A percentile compares a stretch with the other conserved stretches of the same genome.
phyloP scores from a whole-genome alignment of 2,888 invertebrate genomes.

The Nasonia oneida region DNA sequence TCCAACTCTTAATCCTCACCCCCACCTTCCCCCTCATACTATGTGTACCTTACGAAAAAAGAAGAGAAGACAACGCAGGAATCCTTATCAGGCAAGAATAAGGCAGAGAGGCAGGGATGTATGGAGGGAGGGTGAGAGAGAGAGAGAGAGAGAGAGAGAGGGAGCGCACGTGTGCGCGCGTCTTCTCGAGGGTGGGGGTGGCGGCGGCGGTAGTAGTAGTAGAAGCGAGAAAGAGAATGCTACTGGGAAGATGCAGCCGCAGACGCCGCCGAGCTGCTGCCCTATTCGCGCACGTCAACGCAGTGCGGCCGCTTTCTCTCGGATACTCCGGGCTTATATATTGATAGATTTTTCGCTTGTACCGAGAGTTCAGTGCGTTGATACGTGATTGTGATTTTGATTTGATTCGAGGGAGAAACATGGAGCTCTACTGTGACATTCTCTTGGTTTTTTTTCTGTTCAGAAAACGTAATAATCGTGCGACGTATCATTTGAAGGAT shows the following conservation, averaged over 20 bases:
- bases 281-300: not conserved
- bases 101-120: not conserved
- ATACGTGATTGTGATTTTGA: not conserved
- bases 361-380: not conserved
- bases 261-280: conserved; percentile 35
- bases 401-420: not conserved
- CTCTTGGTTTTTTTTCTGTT: not conserved
- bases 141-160: not conserved
- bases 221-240: not conserved
- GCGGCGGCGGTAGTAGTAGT: not conserved
- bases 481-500: not conserved
- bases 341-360: not conserved
- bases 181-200: conserved; percentile 4
- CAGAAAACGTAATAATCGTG: not conserved
- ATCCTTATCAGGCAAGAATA: not conserved
- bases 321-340: not conserved
- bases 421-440: not conserved
- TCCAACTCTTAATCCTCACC: not conserved
- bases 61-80: not conserved
- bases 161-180: conserved; percentile 48
- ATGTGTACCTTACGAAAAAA: not conserved
- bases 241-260: conserved; percentile 44
- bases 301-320: not conserved
- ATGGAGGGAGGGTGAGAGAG: not conserved
- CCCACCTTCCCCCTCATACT: not conserved